Conservation (phyloP, 1,140 invertebrate species). For the Anoplophora glabripennis region DNA sequence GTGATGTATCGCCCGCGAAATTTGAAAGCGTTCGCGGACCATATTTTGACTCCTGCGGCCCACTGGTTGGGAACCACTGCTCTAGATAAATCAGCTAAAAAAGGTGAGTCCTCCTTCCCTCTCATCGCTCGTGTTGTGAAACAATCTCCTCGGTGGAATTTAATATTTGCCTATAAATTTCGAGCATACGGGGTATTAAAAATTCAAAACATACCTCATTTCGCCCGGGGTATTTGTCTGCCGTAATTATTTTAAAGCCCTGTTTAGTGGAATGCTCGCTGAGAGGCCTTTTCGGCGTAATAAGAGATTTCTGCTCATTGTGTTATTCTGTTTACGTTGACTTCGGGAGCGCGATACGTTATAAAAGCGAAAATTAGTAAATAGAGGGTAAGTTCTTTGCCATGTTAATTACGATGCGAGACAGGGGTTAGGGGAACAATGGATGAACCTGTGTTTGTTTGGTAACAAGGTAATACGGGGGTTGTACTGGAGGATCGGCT, state of each 20-base stretch:
- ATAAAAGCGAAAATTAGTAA: too few species aligned
- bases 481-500: too few species aligned
- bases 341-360: neutral
- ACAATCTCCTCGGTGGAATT: neutral
- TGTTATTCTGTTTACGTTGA: conserved; percentile 8
- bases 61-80: too few species aligned
- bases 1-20: too few species aligned
- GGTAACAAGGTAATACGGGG: too few species aligned
- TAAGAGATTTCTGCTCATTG: conserved; percentile 8
- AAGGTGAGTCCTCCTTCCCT: neutral
- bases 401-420: too few species aligned
- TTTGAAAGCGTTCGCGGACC: too few species aligned
- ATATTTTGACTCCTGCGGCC: too few species aligned
- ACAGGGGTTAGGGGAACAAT: too few species aligned
- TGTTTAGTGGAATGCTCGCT: conserved; percentile 1
- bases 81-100: neutral
- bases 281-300: neutral
- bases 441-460: too few species aligned
- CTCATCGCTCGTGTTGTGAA: neutral
- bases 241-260: conserved; percentile 3
- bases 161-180: conserved; percentile 2
- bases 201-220: conserved; percentile 1
- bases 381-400: too few species aligned
- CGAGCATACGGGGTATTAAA: neutral
- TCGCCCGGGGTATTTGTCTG: conserved; percentile 5